Base-by-base conservation (phyloP, 2,888 invertebrate genomes). In the Drosophila nigricruria region DNA sequence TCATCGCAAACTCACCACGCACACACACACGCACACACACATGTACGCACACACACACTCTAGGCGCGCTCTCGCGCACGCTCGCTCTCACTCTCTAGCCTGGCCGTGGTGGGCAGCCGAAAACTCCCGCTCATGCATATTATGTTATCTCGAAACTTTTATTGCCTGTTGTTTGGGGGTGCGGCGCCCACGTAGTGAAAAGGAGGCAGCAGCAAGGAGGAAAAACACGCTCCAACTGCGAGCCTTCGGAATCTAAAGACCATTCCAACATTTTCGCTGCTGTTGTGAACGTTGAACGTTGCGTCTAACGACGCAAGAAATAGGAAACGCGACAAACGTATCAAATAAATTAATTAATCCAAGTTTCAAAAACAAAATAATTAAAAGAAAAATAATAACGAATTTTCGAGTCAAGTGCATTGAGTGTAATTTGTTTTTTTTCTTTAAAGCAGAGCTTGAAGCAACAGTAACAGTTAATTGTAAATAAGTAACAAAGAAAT, bases 101-200 rank as follows among this genome's bases (percentile, higher is more conserved):
- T 40, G n/a, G 1, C 25, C 32, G 61, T 65, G 27, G 67, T 36
- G 68, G 38, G 23, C 50, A 18, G 18, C 40, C 58, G 9, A 34
- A 30, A 71, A 66, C 62, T 64, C 66, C 57, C 79, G 73, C 73
- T 81, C 77, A 64, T 74, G 70, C 71, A 76, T 69, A 76, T 69
- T 77, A 73, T 85, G 81, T 87, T 85, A 89, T 87, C 88, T 82
- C 59, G 68, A 84, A 89, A 76, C 76, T 73, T 83, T 84, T 80
- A 78, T 75, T 71, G 83, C 86, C 63, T 77, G 60, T 63, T 63
- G 76, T 73, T 66, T 70, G 84, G 81, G 78, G 77, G 79, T 81
- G 81, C 87, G 87, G 87, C 82, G 87, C 84, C 76, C 85, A 85
- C 88, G 81, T 88, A 88, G 64, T 68, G 52, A 78, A 73, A 78